Base-by-base conservation (phyloP, 2,888 invertebrate species). In the Drosophila mayaguana region DNA sequence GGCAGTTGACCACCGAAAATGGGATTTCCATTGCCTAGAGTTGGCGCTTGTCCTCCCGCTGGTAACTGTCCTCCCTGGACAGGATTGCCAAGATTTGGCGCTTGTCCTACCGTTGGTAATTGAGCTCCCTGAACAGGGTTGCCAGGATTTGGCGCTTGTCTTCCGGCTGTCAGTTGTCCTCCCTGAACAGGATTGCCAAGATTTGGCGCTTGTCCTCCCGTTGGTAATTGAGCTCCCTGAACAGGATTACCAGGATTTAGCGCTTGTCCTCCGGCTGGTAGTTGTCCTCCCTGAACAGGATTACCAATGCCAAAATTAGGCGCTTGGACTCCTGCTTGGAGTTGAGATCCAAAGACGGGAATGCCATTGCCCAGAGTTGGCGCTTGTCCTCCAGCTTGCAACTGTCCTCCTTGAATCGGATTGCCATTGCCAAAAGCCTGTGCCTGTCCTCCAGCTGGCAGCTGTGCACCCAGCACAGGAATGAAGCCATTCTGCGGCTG, bases 401-500 rank as follows among this genome's bases (percentile, higher is more conserved):
- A 2, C 4, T 82, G 82, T 3, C 38, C 80, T 2, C 69, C 67
- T 0, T 40, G 34, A 0, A 34, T 14, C 0, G 36, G 42, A 51
- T 34, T 60, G 2, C 36, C 53, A 9, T 53, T 53, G 16, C 53
- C 36, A 61, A 56, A 14, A 2, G 32, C 34, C 3, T 74, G 63
- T 3, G 32, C 18, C 48, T 67, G 78, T 0, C 36, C 54, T 3
- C 67, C 61, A 8, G 46, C 28, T 34, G 28, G 42, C 16, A 79
- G 53, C 9, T 82, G 82, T 1, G 40, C 80, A 3, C 69, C 67
- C 0, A 55, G 34, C 3, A 40, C 16, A 1, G 42, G 36, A 51
- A 28, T 56, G 5, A 76, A 51, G 22, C 60, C 62, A 43, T 46
- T 62, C 20, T 54, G 62, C 18, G 59, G 66, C 43, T 78, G 84